phyloP scores from a whole-genome alignment of 2,888 invertebrate genomes.

The Eupithecia tripunctaria region DNA sequence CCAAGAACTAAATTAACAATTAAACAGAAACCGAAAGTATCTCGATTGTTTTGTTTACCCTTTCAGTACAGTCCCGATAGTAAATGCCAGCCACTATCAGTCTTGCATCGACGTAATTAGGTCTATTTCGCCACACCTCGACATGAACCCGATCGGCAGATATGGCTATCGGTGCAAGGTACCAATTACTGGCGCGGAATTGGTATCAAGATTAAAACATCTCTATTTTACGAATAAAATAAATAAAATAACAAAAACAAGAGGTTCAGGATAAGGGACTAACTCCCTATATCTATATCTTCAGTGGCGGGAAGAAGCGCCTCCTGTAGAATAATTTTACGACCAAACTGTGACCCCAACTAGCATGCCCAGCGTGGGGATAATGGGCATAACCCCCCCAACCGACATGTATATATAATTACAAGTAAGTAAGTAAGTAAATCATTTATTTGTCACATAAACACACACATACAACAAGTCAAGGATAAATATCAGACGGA shows the following conservation, averaged over 20 bases:
- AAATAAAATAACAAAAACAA: not conserved
- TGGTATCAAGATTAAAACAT: not conserved
- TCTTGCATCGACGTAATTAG: slow-evolving; percentile 61
- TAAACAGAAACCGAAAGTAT: slow-evolving; percentile 34
- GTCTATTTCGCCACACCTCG: slow-evolving; percentile 52
- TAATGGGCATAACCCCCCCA: no score
- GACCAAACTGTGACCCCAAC: no score
- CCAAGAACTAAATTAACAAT: slow-evolving; percentile 21
- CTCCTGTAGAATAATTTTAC: no score
- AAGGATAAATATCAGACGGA: no score
- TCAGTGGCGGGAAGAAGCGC: no score
- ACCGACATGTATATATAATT: no score
- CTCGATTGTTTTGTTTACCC: slow-evolving; percentile 42
- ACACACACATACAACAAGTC: no score
- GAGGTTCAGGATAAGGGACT: no score
- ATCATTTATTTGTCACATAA: no score
- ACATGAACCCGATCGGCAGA: slow-evolving; percentile 45
- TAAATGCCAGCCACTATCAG: slow-evolving; percentile 59
- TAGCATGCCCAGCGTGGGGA: no score
- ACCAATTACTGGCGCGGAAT: slow-evolving; percentile 47
- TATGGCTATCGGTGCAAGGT: slow-evolving; percentile 52
- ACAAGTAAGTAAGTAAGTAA: no score
- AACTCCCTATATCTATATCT: no score
- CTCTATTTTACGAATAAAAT: slow-evolving; percentile 5
- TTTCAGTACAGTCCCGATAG: slow-evolving; percentile 34